Evolutionary conservation across 2,797 vertebrate genomes (phyloP).

Genomic region (Falco cherrug): DNA sequence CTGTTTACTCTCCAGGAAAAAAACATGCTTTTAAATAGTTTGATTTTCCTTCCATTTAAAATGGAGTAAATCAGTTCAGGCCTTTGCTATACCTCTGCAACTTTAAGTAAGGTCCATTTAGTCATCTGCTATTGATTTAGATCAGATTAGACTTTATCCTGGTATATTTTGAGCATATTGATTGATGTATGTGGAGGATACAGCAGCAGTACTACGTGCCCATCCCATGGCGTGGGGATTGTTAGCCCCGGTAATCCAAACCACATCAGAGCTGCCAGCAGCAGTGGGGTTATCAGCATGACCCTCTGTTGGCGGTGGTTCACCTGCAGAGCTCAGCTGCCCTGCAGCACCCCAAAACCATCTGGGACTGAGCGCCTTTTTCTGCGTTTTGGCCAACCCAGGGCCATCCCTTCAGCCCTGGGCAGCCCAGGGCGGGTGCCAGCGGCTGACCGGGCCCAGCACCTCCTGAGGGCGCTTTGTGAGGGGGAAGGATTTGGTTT

Average conservation of each 20-base stretch:
- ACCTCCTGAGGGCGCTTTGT: neutral
- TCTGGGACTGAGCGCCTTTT: accelerated
- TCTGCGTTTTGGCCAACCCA: neutral
- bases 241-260: neutral
- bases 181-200: neutral
- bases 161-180: neutral
- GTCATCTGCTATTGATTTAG: neutral
- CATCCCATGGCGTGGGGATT: accelerated
- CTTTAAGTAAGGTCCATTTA: neutral
- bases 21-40: slow-evolving; percentile 20
- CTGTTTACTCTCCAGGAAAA: slow-evolving; percentile 12
- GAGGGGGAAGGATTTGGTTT: neutral
- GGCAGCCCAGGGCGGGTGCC: slow-evolving; percentile 32
- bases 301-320: neutral
- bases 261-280: neutral
- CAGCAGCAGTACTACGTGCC: neutral
- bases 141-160: neutral
- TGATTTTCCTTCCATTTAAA: slow-evolving; percentile 29
- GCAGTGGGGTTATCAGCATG: neutral
- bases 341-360: neutral
- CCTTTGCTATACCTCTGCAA: neutral
- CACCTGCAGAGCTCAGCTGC: neutral
- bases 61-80: neutral
- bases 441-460: neutral
- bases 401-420: neutral